A percentile compares a stretch with the other conserved stretches of the same genome.
These are phyloP conservation scores for Nymphicus hollandicus DNA, from an alignment of 2,113 vertebrate species.

Conservation along the genomic window DNA sequence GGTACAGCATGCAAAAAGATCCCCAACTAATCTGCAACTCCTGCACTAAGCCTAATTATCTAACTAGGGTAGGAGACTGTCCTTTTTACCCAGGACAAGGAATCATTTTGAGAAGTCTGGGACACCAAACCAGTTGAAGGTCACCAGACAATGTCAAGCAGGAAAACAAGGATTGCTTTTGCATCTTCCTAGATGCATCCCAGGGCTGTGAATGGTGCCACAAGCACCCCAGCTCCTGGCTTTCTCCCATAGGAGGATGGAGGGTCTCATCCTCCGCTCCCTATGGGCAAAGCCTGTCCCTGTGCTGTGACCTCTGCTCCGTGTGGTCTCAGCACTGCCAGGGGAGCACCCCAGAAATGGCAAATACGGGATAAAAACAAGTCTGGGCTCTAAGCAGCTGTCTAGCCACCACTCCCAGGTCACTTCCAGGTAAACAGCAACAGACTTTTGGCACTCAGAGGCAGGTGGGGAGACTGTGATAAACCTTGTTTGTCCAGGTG, in stretches of 20 bases:
- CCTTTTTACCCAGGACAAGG: not conserved
- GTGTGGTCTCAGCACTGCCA: rapidly evolving
- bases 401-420: not conserved
- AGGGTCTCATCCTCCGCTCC: not conserved
- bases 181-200: not conserved
- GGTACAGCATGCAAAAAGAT: rapidly evolving
- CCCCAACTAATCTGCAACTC: not conserved
- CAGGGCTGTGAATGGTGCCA: rapidly evolving
- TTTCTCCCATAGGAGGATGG: rapidly evolving
- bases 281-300: rapidly evolving
- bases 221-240: not conserved
- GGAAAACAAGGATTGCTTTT: not conserved
- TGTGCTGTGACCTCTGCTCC: not conserved
- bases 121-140: not conserved
- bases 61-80: not conserved
- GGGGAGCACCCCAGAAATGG: not conserved
- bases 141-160: rapidly evolving
- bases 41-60: not conserved
- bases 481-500: slow-evolving; percentile 55
- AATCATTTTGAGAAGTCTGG: not conserved
- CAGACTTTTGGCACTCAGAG: not conserved
- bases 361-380: not conserved
- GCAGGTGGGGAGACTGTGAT: not conserved
- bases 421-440: slow-evolving; percentile 26
- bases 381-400: not conserved